Conservation (phyloP, 1,140 invertebrate genomes). For the Zaprionus inermis region DNA sequence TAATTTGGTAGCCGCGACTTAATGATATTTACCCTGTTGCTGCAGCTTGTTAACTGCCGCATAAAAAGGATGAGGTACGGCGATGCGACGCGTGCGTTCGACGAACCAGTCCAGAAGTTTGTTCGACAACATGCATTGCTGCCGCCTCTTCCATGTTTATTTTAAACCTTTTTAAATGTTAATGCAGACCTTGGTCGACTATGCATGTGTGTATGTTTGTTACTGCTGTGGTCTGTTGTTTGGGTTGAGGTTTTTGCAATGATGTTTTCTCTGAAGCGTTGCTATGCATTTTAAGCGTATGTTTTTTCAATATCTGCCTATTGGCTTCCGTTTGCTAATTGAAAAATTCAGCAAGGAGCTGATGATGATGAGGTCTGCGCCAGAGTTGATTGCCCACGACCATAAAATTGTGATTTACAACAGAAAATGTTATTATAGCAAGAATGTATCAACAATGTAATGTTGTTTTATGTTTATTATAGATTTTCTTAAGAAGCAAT, state of each 20-base stretch:
- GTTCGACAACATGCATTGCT: slow-evolving; percentile 8
- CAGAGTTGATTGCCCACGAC: not conserved
- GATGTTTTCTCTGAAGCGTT: slow-evolving; percentile 20
- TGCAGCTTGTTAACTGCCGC: slow-evolving; percentile 59
- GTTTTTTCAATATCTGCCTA: slow-evolving; percentile 9
- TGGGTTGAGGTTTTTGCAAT: slow-evolving; percentile 42
- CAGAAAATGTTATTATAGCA: not conserved
- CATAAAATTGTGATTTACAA: not conserved
- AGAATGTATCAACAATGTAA: not conserved
- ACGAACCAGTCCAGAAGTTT: slow-evolving; percentile 21
- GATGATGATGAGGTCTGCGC: not conserved
- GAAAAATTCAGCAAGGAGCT: not conserved
- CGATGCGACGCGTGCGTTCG: not conserved
- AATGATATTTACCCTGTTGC: slow-evolving; percentile 54
- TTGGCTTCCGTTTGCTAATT: slow-evolving; percentile 22
- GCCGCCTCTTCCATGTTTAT: slow-evolving; percentile 60
- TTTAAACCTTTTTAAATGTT: slow-evolving; percentile 72
- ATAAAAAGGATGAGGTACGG: slow-evolving; percentile 31
- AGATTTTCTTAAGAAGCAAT: not conserved
- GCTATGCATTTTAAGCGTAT: slow-evolving; percentile 60
- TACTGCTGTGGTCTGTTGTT: slow-evolving; percentile 6
- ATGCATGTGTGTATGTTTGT: not conserved
- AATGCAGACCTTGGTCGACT: slow-evolving; percentile 45
- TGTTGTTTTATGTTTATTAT: not conserved
- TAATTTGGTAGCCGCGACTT: slow-evolving; percentile 36